Conservation (phyloP, 2,888 invertebrate species). For the Agonopterix heracliana region DNA sequence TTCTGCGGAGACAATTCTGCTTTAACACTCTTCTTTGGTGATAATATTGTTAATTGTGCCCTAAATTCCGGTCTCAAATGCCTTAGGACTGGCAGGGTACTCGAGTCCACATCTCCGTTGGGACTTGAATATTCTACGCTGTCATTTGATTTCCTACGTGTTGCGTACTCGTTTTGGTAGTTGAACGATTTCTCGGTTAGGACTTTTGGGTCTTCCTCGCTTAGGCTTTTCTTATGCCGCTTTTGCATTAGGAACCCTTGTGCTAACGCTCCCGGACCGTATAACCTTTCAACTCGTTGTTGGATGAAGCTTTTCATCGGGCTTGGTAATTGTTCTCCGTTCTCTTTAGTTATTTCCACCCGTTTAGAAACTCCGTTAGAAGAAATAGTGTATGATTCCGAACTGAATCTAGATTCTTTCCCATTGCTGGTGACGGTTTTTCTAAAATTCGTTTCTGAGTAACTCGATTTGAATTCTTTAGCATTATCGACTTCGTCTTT, state of each 20-base stretch:
- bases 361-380: slow-evolving; percentile 65
- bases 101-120: slow-evolving; percentile 42
- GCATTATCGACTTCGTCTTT: slow-evolving; percentile 64
- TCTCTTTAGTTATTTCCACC: slow-evolving; percentile 67
- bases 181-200: slow-evolving; percentile 60
- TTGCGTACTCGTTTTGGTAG: slow-evolving; percentile 47
- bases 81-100: slow-evolving; percentile 84
- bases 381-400: slow-evolving; percentile 66
- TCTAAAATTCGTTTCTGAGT: slow-evolving; percentile 66
- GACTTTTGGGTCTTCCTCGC: slow-evolving; percentile 57
- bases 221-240: slow-evolving; percentile 65
- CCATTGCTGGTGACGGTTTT: slow-evolving; percentile 58
- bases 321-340: slow-evolving; percentile 62
- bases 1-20: slow-evolving; percentile 52
- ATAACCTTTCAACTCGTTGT: slow-evolving; percentile 90
- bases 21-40: slow-evolving; percentile 72
- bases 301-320: slow-evolving; percentile 88
- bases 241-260: slow-evolving; percentile 88
- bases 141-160: slow-evolving; percentile 37
- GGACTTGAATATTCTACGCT: slow-evolving; percentile 45
- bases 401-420: slow-evolving; percentile 46
- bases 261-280: slow-evolving; percentile 90
- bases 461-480: slow-evolving; percentile 69
- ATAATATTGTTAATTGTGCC: slow-evolving; percentile 85
- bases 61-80: slow-evolving; percentile 91